Evolutionary conservation across 2,113 vertebrate genomes (phyloP), one percentile per base, ranked within the genome.

Genomic region (Zosterops borbonicus): DNA sequence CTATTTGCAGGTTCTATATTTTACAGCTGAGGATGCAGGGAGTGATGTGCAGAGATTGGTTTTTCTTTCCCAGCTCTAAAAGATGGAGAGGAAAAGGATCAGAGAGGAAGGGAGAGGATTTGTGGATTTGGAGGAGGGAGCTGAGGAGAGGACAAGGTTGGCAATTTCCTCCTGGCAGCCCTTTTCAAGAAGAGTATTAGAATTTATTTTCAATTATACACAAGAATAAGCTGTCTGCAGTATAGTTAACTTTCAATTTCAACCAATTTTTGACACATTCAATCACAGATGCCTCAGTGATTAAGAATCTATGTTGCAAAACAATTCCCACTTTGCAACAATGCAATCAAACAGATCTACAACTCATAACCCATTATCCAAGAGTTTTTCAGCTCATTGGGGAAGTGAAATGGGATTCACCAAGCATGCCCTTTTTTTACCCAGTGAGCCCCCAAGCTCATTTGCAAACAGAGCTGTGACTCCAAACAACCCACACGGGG

Each of bases 151-250:
- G 83, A 77, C 74, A 69, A 82, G 70, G 91, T 88, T 97, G 96
- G 90, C 94, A 97, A 97, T 97, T 97, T 98, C 94, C 96, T 97
- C 95, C 90, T 94, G 97, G 96, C 96, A 97, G 97, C 95, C 96
- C 96, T 97, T 98, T 97, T 97, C 70, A 83, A 96, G 96, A 96
- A 97, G 97, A 98, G 97, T 98, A 98, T 98, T 98, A 98, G 97
- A 98, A 98, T 98, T 98, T 98, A 98, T 98, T 98, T 98, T 98
- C 98, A 98, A 98, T 98, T 98, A 98, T 98, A 97, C 98, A 98
- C 97, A 97, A 98, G 98, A 98, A 98, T 98, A 98, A 98, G 98
- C 98, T 42, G 96, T 98, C 98, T 98, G 97, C 96, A 96, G 97
- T 97, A 97, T 98, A 98, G 98, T 98, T 98, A 98, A 98, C 98